These are phyloP conservation scores for Muntiacus muntjak DNA, from an alignment of 2,113 vertebrate species.

Conservation along the genomic window DNA sequence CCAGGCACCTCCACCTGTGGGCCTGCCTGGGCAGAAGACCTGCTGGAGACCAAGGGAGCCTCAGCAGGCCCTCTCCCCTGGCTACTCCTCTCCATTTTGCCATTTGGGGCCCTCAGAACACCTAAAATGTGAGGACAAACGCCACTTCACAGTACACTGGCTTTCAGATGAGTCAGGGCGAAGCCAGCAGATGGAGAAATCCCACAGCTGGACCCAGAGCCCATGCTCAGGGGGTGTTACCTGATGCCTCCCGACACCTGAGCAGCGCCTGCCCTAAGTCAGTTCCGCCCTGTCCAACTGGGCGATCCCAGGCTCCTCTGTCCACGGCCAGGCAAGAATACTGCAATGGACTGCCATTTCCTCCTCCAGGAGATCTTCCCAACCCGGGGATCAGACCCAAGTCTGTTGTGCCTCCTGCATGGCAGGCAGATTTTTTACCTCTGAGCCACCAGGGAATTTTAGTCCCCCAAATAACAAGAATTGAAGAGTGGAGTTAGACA, in stretches of 20 bases:
- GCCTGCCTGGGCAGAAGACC: constrained; percentile 64
- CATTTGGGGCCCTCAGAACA: constrained; percentile 19
- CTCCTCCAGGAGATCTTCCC: background rate
- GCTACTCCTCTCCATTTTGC: background rate
- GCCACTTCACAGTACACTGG: background rate
- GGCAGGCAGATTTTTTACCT: background rate
- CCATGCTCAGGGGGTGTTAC: too few species aligned
- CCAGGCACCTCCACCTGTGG: constrained; percentile 76
- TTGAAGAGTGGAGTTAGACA: background rate
- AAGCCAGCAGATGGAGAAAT: background rate
- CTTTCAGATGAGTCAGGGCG: background rate
- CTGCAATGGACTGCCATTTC: background rate
- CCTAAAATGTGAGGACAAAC: constrained; percentile 14
- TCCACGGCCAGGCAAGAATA: background rate
- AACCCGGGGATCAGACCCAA: background rate
- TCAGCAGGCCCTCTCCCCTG: constrained; percentile 8
- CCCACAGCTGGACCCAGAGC: background rate
- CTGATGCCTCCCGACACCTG: background rate
- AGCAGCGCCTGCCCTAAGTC: background rate
- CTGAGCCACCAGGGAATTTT: background rate
- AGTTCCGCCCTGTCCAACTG: background rate
- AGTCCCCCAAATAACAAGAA: background rate
- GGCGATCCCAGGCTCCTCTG: background rate
- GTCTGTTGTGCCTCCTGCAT: background rate
- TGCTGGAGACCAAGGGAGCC: constrained; percentile 74